A percentile compares a stretch with the other conserved stretches of the same genome.
Evolutionary conservation across 2,888 invertebrate genomes (phyloP).

Genomic region (Lottia scabra): DNA sequence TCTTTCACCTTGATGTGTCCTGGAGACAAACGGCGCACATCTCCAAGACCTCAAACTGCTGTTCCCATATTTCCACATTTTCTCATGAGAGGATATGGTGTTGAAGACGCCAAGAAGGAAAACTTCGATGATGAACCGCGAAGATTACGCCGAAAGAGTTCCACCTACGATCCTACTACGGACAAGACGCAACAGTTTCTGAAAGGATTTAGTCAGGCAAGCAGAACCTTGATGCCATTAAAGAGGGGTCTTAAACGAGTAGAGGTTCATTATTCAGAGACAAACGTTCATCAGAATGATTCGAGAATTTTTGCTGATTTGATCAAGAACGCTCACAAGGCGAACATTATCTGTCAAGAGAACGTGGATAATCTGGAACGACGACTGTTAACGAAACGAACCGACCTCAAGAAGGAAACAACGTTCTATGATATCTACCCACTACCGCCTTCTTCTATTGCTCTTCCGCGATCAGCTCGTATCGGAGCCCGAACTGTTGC

Average conservation of each 20-base stretch:
- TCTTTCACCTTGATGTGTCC: too few relatives aligned
- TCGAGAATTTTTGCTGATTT: constrained; percentile 49
- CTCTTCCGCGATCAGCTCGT: constrained; percentile 14
- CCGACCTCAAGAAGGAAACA: constrained; percentile 38
- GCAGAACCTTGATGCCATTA: neutral
- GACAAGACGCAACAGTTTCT: constrained; percentile 40
- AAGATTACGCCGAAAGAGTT: constrained; percentile 39
- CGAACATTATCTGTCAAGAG: constrained; percentile 35
- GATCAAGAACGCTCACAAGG: constrained; percentile 42
- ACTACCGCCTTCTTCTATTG: constrained; percentile 29
- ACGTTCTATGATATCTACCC: constrained; percentile 41
- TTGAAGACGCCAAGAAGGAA: constrained; percentile 45
- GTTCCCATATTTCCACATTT: too few relatives aligned
- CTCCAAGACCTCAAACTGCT: too few relatives aligned
- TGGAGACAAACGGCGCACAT: too few relatives aligned
- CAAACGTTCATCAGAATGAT: constrained; percentile 49
- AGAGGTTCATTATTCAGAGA: constrained; percentile 51
- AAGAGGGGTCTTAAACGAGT: neutral
- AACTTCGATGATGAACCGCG: constrained; percentile 38
- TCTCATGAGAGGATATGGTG: constrained; percentile 3
- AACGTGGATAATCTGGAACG: constrained; percentile 43
- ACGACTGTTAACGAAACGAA: constrained; percentile 40
- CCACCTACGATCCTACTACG: constrained; percentile 39
- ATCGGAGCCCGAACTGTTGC: constrained; percentile 43
- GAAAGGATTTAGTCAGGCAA: constrained; percentile 4